Base-by-base conservation (phyloP, 53 echinoderm and acorn worm species). In the Mesocentrotus franciscanus region DNA sequence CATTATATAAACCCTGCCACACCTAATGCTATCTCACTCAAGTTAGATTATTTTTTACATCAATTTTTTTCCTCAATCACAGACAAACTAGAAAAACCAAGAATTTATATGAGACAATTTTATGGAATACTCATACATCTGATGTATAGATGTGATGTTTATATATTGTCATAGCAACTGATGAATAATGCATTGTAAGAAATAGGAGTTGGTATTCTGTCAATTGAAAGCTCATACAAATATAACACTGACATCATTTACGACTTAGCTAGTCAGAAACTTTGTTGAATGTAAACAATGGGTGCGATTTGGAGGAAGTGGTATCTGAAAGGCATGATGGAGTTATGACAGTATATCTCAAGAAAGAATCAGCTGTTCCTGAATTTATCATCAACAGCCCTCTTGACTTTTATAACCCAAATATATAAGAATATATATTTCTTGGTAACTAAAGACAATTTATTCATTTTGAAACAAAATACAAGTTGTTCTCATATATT, bases 221-320 rank as follows among this genome's bases (percentile, higher is more conserved):
- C 84, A 22, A 22, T 4, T 22, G 5, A 84, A 84, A 49, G 22
- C 16, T 84, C 17, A 24, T 39, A 6, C 42, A 42, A 20, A 49
- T 36, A 8, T 8, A 42, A 5, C 58, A 87, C 22, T 55, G 10
- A 15, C 49, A 85, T 87, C 26, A 84, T 87, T 87, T 58, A 87
- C 58, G 58, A 27, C 58, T 87, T 20, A 10, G 12, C 27, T 8
- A n/a, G 26, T 1, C 27, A 59, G 59, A 49, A 84, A 49, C 12
- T 87, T 87, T 87, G 87, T 87, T 58, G 58, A 87, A 87, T 56
- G 58, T 57, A 87, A 87, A 58, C 87, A 87, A 12, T n/a, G n/a
- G 27, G n/a, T 57, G 13, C 56, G 12, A 58, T 57, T 27, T 87
- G 11, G 1, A 64, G 64, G 64, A 64, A 64, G 6, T 20, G 27